Conservation (phyloP, 2,113 vertebrate genomes). For the Pongo abelii region DNA sequence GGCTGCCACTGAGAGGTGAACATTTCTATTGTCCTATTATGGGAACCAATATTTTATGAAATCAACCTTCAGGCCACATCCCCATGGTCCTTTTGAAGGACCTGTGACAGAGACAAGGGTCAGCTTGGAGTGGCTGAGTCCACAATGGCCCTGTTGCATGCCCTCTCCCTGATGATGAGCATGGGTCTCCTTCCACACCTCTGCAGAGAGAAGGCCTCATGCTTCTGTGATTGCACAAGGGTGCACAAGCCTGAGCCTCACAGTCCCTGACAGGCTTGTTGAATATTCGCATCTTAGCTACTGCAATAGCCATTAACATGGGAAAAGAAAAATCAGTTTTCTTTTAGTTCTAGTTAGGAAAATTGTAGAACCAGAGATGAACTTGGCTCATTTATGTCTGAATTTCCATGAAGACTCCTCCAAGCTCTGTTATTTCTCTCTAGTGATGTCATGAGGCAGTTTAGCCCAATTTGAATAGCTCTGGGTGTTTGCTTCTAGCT, state of each 20-base stretch:
- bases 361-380: background rate
- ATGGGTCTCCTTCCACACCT: background rate
- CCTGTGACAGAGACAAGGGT: no score
- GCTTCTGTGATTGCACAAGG: background rate
- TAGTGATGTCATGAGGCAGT: background rate
- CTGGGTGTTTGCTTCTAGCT: background rate
- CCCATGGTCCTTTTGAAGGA: background rate
- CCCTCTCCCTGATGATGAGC: no score
- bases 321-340: background rate
- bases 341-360: background rate
- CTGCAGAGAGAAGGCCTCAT: background rate
- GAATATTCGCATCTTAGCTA: background rate
- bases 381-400: background rate
- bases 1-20: no score
- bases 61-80: background rate
- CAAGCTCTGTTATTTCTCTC: background rate
- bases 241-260: background rate
- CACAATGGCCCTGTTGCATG: rapidly evolving
- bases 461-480: background rate
- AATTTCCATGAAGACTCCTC: background rate
- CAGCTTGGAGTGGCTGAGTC: no score
- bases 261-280: background rate
- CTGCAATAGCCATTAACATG: background rate
- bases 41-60: background rate
- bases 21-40: background rate